These are phyloP conservation scores for Ciconia maguari DNA, from an alignment of 2,113 vertebrate genomes.

Conservation along the genomic window DNA sequence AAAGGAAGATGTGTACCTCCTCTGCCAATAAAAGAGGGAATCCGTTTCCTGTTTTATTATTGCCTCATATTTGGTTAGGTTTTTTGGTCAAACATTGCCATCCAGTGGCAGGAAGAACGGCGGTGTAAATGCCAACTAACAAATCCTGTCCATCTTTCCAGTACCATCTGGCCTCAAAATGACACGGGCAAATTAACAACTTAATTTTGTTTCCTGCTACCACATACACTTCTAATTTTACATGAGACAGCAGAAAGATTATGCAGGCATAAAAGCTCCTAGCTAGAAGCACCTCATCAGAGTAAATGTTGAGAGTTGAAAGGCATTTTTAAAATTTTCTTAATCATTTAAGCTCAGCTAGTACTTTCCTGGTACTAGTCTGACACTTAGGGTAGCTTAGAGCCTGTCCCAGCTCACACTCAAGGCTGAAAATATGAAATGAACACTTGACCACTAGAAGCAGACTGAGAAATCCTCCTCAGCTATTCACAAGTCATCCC, in stretches of 20 bases:
- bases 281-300: background rate
- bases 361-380: background rate
- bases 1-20: background rate
- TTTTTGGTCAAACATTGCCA: slow-evolving; percentile 58
- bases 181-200: background rate
- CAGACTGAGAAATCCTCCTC: background rate
- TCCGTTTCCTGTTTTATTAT: background rate
- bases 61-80: background rate
- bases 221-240: background rate
- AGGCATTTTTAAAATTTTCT: background rate
- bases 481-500: background rate
- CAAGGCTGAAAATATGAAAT: background rate
- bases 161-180: background rate
- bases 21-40: background rate
- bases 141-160: background rate
- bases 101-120: slow-evolving; percentile 23
- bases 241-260: background rate
- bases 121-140: background rate
- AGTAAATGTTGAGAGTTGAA: background rate
- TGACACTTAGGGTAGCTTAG: background rate
- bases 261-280: background rate
- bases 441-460: background rate
- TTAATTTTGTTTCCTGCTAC: background rate
- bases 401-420: background rate
- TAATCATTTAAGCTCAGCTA: background rate